Evolutionary conservation across 2,113 vertebrate genomes (phyloP), one percentile per base, ranked within the genome.

Genomic region (Anseranas semipalmata): DNA sequence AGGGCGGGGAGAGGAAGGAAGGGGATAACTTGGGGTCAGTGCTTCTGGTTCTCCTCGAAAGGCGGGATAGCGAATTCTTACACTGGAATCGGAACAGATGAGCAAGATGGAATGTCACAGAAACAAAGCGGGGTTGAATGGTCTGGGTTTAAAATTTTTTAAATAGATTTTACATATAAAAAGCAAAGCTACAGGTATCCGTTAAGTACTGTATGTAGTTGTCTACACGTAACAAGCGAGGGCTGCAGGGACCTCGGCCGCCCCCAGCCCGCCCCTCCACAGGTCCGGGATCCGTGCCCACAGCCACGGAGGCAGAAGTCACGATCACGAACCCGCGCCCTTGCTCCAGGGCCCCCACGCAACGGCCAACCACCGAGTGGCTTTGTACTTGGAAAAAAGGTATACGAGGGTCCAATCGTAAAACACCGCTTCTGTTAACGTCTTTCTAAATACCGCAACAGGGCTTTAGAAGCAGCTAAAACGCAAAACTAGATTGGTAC

Each of bases 121-220:
- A 71, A 72, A 70, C 73, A 7, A 2, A 11, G 56, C 70, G 41
- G 28, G 15, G 30, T 4, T 14, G 16, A 62, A 66, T 0, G 22
- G 20, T 17, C 55, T 22, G 24, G 45, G 50, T 5, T 15, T 75
- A 48, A 18, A 63, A 25, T 37, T 35, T 66, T 56, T 75, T 16
- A 79, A 91, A 82, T 53, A 74, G 82, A 65, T 66, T 67, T 65
- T 35, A 80, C 41, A 46, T 67, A 90, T 20, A 41, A 73, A 93
- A 78, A 72, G 89, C 60, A 65, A 93, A 88, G 53, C 72, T 65
- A 30, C 55, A 10, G 84, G 7, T 28, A 62, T 52, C n/a, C 53
- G 50, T 63, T 12, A 76, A 78, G 79, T 73, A 91, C 90, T 96
- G 95, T 73, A 79, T 90, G 89, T 59, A 80, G 91, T 92, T 95